Conservation (phyloP, 2,888 invertebrate genomes). For the Eurytoma californica region DNA sequence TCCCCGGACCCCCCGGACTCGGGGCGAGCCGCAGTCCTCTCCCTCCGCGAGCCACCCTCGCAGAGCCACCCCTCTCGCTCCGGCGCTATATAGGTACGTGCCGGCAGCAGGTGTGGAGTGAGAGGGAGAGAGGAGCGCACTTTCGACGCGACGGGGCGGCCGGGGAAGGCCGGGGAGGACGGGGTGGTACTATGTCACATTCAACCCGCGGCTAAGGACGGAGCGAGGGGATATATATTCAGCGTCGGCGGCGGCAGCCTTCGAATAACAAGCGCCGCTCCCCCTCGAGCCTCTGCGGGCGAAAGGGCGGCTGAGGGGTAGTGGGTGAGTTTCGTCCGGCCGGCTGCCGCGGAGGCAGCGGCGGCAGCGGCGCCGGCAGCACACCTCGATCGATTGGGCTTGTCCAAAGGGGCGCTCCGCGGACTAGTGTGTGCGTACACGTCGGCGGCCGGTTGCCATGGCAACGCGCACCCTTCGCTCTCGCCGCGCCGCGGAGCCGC, state of each 20-base stretch:
- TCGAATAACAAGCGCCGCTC: conserved; percentile 71
- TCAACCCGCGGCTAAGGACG: conserved; percentile 68
- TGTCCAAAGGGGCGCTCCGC: conserved; percentile 71
- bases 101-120: conserved; percentile 52
- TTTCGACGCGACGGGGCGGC: conserved; percentile 65
- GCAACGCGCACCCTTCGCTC: conserved; percentile 64
- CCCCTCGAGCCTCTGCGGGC: conserved; percentile 25
- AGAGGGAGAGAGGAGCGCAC: conserved; percentile 67
- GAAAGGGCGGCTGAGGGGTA: conserved; percentile 56
- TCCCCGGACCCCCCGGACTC: conserved; percentile 55
- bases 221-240: background rate
- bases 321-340: conserved; percentile 74
- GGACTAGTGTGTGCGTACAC: conserved; percentile 62
- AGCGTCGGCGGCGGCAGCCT: conserved; percentile 33
- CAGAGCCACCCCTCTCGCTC: conserved; percentile 49
- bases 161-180: conserved; percentile 48
- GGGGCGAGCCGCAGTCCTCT: conserved; percentile 58
- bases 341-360: conserved; percentile 62
- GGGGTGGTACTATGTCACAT: conserved; percentile 74
- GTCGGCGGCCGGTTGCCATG: conserved; percentile 68
- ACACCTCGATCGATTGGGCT: conserved; percentile 76
- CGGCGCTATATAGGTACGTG: conserved; percentile 16
- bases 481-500: background rate
- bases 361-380: conserved; percentile 67
- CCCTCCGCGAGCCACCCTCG: conserved; percentile 61